Evolutionary conservation across 2,113 vertebrate genomes (phyloP).

Genomic region (Protobothrops mucrosquamatus): DNA sequence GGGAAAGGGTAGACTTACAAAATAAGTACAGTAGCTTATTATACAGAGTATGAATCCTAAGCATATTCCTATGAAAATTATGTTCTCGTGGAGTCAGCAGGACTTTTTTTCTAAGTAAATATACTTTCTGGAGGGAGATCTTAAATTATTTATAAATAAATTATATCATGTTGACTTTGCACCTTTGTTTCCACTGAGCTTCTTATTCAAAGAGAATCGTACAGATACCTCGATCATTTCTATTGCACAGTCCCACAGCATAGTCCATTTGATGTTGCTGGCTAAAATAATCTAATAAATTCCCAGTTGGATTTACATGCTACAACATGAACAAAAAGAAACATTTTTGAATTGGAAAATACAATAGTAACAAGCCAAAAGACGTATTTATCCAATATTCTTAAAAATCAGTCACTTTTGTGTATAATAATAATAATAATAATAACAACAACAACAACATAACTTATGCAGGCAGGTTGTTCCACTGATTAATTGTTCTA

Average conservation of each 20-base stretch:
- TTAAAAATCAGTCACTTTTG: not conserved
- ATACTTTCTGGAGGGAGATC: not conserved
- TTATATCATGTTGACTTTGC: not conserved
- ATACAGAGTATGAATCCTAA: not conserved
- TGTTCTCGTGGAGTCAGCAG: not conserved
- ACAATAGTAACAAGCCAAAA: not conserved
- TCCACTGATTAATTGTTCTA: too few relatives aligned
- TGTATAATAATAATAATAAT: not conserved
- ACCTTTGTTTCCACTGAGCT: conserved; percentile 14
- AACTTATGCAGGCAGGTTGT: too few relatives aligned
- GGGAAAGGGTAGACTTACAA: not conserved
- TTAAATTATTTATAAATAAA: not conserved
- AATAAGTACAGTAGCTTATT: not conserved
- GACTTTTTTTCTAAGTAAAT: not conserved
- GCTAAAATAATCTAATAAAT: not conserved
- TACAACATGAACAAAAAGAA: not conserved
- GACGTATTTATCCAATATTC: not conserved
- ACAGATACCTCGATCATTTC: not conserved
- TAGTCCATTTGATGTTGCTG: not conserved
- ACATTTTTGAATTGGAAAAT: not conserved
- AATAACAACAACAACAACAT: too few relatives aligned
- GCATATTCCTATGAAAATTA: not conserved
- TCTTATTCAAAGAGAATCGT: not conserved
- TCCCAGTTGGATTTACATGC: not conserved
- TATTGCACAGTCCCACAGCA: not conserved